These are phyloP conservation scores for Microcebus murinus DNA, from an alignment of 2,113 vertebrate species.

Conservation along the genomic window DNA sequence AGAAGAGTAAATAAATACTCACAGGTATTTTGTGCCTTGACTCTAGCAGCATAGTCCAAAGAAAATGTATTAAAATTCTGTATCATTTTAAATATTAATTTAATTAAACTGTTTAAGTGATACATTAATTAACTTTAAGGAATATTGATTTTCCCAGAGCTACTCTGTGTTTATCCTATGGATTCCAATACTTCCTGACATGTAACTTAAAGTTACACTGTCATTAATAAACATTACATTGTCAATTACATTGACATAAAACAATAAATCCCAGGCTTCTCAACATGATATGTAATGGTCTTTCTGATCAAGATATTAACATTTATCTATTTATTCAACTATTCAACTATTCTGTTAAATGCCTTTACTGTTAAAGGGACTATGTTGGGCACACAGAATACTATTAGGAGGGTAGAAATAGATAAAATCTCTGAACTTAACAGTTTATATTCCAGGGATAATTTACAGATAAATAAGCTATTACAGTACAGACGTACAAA, in stretches of 20 bases:
- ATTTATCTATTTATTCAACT: not conserved
- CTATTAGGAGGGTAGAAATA: not conserved
- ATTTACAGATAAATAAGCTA: not conserved
- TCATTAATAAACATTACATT: no score
- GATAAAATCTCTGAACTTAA: not conserved
- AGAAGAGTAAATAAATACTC: not conserved
- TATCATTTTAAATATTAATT: slow-evolving; percentile 6
- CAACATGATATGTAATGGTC: not conserved
- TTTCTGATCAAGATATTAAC: not conserved
- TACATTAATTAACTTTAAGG: not conserved
- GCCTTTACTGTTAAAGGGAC: not conserved
- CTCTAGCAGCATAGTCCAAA: not conserved
- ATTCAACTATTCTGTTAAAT: not conserved
- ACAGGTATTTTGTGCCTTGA: not conserved
- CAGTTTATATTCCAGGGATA: not conserved
- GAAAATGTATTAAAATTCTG: not conserved
- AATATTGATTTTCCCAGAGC: not conserved
- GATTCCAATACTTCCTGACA: not conserved
- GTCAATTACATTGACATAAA: not conserved
- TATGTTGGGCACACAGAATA: not conserved
- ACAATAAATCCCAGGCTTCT: not conserved
- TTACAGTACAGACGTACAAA: not conserved
- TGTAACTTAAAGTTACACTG: not conserved
- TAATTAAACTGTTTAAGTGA: not conserved
- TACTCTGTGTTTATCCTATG: not conserved